A percentile compares a stretch with the other conserved stretches of the same genome.
These are phyloP conservation scores for Leucoma salicis DNA, from an alignment of 2,888 invertebrate genomes.

Conservation along the genomic window DNA sequence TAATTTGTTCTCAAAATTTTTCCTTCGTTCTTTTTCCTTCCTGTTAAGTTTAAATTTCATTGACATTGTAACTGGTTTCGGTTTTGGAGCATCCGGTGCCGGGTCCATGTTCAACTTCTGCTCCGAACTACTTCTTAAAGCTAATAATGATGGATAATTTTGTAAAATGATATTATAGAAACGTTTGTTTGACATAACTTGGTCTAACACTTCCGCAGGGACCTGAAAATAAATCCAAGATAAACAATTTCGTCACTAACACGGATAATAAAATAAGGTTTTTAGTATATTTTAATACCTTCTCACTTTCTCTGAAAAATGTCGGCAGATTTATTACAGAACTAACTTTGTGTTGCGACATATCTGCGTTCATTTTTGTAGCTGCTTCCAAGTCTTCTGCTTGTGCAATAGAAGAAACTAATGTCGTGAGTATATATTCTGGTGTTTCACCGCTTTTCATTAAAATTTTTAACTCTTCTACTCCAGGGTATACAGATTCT, in stretches of 20 bases:
- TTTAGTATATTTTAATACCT: slow-evolving; percentile 61
- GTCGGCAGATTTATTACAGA: slow-evolving; percentile 91
- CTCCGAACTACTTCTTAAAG: slow-evolving; percentile 85
- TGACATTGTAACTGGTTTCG: slow-evolving; percentile 84
- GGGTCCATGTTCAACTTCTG: slow-evolving; percentile 76
- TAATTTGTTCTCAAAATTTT: slow-evolving; percentile 68
- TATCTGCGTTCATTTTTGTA: slow-evolving; percentile 72
- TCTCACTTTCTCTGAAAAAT: slow-evolving; percentile 88
- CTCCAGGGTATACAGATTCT: slow-evolving; percentile 83
- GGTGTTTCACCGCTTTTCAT: slow-evolving; percentile 87
- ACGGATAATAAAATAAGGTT: neutral
- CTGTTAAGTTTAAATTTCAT: slow-evolving; percentile 81
- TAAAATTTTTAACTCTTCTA: slow-evolving; percentile 85
- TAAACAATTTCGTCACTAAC: neutral
- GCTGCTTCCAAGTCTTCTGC: slow-evolving; percentile 72
- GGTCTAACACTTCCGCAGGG: slow-evolving; percentile 87
- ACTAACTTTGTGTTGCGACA: slow-evolving; percentile 71
- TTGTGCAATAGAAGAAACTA: slow-evolving; percentile 83
- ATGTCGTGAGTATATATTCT: slow-evolving; percentile 84
- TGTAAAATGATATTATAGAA: slow-evolving; percentile 87
- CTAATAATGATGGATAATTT: slow-evolving; percentile 86
- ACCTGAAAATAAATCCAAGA: slow-evolving; percentile 66
- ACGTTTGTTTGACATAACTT: slow-evolving; percentile 83
- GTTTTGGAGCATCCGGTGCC: slow-evolving; percentile 48
- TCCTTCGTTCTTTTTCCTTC: slow-evolving; percentile 46